A percentile compares a stretch with the other conserved stretches of the same genome.
These are phyloP conservation scores for Eristalinus sepulchralis DNA, from an alignment of 2,888 invertebrate species.

Conservation along the genomic window DNA sequence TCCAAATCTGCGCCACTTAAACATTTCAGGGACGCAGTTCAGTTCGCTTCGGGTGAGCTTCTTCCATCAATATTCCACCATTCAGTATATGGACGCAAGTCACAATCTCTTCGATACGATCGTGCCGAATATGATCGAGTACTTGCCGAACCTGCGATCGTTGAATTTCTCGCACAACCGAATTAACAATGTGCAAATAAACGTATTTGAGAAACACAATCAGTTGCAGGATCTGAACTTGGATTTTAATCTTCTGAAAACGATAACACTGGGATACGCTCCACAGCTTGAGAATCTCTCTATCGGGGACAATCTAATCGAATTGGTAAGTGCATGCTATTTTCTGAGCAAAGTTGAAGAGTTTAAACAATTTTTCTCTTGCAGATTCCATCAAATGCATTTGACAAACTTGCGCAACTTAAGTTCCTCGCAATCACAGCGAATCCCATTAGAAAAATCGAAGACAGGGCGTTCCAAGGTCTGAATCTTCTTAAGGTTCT, in stretches of 20 bases:
- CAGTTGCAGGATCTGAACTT: conserved; percentile 75
- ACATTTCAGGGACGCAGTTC: conserved; percentile 75
- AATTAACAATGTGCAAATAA: conserved; percentile 71
- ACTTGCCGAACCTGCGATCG: conserved; percentile 73
- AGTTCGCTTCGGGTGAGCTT: conserved; percentile 72
- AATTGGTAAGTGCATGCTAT: conserved; percentile 68
- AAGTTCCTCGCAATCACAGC: conserved; percentile 73
- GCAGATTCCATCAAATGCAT: conserved; percentile 73
- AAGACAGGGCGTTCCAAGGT: conserved; percentile 74
- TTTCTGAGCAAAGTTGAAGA: background rate
- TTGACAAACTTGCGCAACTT: conserved; percentile 73
- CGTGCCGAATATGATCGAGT: conserved; percentile 69
- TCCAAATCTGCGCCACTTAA: conserved; percentile 73
- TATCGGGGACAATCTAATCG: conserved; percentile 75
- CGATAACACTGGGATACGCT: conserved; percentile 73
- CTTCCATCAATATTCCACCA: conserved; percentile 71
- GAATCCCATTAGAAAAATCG: conserved; percentile 74
- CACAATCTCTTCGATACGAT: conserved; percentile 74
- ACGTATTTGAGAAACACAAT: conserved; percentile 73
- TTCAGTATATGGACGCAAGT: conserved; percentile 77
- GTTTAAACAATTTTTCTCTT: conserved; percentile 13
- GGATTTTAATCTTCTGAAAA: conserved; percentile 75
- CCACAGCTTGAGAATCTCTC: conserved; percentile 73
- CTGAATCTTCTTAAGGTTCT: conserved; percentile 74
- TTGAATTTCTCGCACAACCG: conserved; percentile 77